These are phyloP conservation scores for Calcarius lapponicus DNA, from an alignment of 2,797 vertebrate genomes.

Conservation along the genomic window DNA sequence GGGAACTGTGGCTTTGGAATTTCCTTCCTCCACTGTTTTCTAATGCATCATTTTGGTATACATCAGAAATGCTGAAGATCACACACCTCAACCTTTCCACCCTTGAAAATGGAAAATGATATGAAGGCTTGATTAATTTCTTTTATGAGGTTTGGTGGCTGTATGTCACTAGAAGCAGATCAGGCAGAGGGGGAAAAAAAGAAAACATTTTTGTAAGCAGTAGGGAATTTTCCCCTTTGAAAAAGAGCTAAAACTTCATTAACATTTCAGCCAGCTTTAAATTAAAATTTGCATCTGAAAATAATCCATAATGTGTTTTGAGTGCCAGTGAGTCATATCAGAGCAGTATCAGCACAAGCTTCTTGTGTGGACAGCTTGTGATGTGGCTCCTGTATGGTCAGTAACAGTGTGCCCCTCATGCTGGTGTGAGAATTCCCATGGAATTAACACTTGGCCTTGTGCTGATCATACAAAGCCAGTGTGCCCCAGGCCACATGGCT, in stretches of 20 bases:
- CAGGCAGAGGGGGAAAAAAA: not conserved
- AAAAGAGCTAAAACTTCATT: constrained; percentile 40
- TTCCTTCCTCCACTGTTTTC: not conserved
- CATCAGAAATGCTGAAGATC: not conserved
- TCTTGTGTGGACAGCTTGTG: not conserved
- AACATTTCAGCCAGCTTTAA: constrained; percentile 30
- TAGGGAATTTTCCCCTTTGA: not conserved
- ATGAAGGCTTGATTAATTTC: constrained; percentile 2
- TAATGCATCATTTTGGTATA: not conserved
- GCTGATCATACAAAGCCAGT: not conserved
- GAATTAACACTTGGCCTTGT: not conserved
- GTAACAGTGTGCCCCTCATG: not conserved
- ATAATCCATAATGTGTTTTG: constrained; percentile 24
- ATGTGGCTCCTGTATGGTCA: not conserved
- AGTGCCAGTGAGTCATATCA: not conserved
- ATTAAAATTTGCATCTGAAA: constrained; percentile 36
- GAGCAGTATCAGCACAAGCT: not conserved
- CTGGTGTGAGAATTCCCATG: not conserved
- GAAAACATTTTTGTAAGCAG: not conserved
- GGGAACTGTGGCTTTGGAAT: constrained; percentile 10
- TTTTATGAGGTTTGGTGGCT: not conserved
- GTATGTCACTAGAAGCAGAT: not conserved
- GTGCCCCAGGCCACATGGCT: not conserved
- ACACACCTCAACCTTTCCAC: not conserved
- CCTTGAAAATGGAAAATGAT: not conserved